Evolutionary conservation across 2,888 invertebrate species (phyloP), one percentile per base, ranked within the genome.

Genomic region (Diloba caeruleocephala): DNA sequence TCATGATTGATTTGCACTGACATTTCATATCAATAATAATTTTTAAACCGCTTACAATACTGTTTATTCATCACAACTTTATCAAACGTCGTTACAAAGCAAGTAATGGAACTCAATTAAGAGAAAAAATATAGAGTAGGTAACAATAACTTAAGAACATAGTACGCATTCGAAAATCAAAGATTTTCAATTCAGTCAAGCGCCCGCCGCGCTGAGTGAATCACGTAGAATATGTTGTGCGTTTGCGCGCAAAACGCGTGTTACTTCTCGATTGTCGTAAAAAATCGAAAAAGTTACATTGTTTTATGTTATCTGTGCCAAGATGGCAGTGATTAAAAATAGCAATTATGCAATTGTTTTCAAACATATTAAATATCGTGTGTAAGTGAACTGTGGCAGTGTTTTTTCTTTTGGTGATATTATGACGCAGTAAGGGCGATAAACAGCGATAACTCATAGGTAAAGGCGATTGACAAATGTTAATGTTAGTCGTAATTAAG

Each of bases 181-280:
- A 71, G 49, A 50, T 55, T 60, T 68, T 64, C 76, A 75, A 64
- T 67, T 80, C 81, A 92, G 92, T 92, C 73, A 73, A 72, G 78
- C 87, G 89, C 85, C 71, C 72, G 78, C 72, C 66, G 87, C 82
- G 85, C 71, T 50, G 36, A 15, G 52, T 45, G 58, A 41, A 15
- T 45, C 76, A 83, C 87, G 90, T 67, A 33, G 72, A 25, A 0
- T 0, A 41, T 51, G 73, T 69, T 62, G 45, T 69, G 72, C 67
- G 76, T 83, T 85, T 85, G 82, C 79, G 79, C 86, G 87, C 81
- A 78, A 85, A 87, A 84, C 76, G 78, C 75, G 78, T 76, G 67
- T 70, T 73, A 77, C 75, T 78, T 78, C 77, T 54, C 80, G 81
- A 78, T 64, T 75, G 71, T 74, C 76, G 31, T 60, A 57, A 59